Conservation (phyloP, 1,140 invertebrate genomes). For the Popillia japonica region DNA sequence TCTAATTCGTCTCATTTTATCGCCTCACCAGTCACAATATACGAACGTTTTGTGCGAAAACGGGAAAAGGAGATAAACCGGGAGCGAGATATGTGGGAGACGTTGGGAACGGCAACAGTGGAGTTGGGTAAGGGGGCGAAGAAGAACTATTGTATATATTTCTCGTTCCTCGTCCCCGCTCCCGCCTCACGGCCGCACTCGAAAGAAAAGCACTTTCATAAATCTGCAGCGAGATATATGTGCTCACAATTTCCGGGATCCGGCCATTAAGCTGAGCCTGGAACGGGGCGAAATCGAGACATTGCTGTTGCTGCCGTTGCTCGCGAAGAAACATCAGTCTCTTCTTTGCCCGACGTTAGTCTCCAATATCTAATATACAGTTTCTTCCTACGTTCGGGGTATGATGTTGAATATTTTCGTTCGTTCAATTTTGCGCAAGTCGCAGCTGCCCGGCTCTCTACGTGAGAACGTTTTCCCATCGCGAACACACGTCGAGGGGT, state of each 20-base stretch:
- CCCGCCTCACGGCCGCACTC: slow-evolving; percentile 47
- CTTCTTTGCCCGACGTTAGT: too few species aligned
- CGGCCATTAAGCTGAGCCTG: slow-evolving; percentile 75
- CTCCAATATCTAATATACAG: too few species aligned
- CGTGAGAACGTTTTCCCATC: background rate
- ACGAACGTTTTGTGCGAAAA: background rate
- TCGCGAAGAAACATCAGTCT: too few species aligned
- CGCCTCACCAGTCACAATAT: too few species aligned
- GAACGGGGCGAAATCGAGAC: slow-evolving; percentile 46
- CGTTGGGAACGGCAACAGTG: background rate
- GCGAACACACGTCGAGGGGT: slow-evolving; percentile 33
- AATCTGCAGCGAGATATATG: slow-evolving; percentile 86
- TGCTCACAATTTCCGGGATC: slow-evolving; percentile 87
- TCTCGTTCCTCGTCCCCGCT: background rate
- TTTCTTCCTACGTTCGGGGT: background rate
- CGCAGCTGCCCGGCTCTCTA: background rate
- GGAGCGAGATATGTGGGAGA: background rate
- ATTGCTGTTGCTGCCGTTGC: background rate
- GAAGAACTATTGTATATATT: slow-evolving; percentile 34
- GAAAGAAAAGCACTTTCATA: slow-evolving; percentile 78
- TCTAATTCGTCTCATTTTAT: too few species aligned
- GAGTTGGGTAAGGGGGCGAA: slow-evolving; percentile 6
- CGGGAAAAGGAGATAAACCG: background rate
- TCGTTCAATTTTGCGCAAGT: too few species aligned
- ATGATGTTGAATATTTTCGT: too few species aligned